phyloP scores from a whole-genome alignment of 2,113 vertebrate genomes.

The Melanocharis versteri region DNA sequence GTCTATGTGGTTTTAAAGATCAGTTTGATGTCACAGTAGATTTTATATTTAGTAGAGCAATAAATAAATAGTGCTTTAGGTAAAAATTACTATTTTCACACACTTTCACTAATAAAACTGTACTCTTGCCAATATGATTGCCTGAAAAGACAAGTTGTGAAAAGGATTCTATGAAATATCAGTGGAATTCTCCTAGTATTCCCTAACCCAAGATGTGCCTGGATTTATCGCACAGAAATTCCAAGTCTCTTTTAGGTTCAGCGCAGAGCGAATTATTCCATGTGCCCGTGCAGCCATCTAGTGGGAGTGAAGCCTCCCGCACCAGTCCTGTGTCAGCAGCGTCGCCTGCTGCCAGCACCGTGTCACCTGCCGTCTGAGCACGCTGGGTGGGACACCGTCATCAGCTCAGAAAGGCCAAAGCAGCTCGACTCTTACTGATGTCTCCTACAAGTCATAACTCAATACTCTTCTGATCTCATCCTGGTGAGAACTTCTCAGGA shows the following conservation, averaged over 20 bases:
- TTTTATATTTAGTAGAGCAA: background rate
- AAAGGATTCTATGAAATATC: background rate
- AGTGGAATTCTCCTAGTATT: background rate
- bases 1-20: background rate
- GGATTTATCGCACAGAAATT: background rate
- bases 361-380: background rate
- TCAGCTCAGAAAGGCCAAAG: background rate
- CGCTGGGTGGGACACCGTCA: background rate
- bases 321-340: accelerated
- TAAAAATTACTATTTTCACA: background rate
- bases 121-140: background rate
- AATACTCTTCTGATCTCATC: background rate
- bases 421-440: background rate
- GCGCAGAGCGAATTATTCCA: accelerated
- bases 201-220: background rate
- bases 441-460: background rate
- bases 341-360: background rate
- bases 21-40: background rate
- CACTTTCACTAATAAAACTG: background rate
- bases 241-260: accelerated
- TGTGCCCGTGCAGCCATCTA: background rate
- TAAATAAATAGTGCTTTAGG: background rate
- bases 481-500: background rate
- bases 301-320: background rate
- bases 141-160: background rate